Percentiles rank a stretch among this genome's conserved stretches.
phyloP scores from a whole-genome alignment of 2,888 invertebrate genomes.

The Lasioglossum figueresi region DNA sequence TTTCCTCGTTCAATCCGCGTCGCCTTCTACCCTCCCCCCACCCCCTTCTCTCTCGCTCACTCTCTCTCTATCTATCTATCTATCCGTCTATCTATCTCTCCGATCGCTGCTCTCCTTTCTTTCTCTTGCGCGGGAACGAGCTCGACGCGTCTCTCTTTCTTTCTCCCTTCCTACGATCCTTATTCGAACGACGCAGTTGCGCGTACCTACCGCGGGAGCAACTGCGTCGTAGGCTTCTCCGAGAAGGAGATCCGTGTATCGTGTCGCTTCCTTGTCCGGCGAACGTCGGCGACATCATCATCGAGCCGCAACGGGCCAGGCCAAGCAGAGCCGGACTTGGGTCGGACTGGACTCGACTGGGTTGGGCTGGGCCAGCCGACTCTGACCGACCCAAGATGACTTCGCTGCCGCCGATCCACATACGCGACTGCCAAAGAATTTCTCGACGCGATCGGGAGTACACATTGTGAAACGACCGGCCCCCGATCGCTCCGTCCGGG shows the following conservation, averaged over 20 bases:
- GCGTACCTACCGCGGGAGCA: constrained; percentile 70
- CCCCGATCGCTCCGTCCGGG: constrained; percentile 7
- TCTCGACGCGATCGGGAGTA: constrained; percentile 6
- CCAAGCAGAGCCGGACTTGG: neutral
- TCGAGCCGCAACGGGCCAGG: constrained; percentile 12
- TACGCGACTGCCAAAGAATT: constrained; percentile 44
- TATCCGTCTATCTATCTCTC: constrained; percentile 8
- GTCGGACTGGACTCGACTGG: too few species aligned
- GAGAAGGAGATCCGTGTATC: constrained; percentile 62
- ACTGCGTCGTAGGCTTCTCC: constrained; percentile 71
- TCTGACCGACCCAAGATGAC: constrained; percentile 27
- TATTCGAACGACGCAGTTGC: constrained; percentile 74
- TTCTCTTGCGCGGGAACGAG: neutral
- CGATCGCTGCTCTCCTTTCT: neutral
- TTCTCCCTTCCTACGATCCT: constrained; percentile 61
- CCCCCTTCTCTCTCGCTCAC: constrained; percentile 8
- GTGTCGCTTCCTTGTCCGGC: constrained; percentile 66
- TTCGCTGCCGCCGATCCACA: constrained; percentile 30
- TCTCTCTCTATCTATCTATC: constrained; percentile 5
- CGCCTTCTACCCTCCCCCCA: constrained; percentile 26
- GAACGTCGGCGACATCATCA: constrained; percentile 36
- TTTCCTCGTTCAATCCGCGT: constrained; percentile 13
- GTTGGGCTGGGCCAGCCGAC: neutral
- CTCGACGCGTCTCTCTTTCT: constrained; percentile 12
- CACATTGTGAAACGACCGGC: constrained; percentile 32